These are phyloP conservation scores for Ischnura elegans DNA, from an alignment of 2,888 invertebrate species.

Conservation along the genomic window DNA sequence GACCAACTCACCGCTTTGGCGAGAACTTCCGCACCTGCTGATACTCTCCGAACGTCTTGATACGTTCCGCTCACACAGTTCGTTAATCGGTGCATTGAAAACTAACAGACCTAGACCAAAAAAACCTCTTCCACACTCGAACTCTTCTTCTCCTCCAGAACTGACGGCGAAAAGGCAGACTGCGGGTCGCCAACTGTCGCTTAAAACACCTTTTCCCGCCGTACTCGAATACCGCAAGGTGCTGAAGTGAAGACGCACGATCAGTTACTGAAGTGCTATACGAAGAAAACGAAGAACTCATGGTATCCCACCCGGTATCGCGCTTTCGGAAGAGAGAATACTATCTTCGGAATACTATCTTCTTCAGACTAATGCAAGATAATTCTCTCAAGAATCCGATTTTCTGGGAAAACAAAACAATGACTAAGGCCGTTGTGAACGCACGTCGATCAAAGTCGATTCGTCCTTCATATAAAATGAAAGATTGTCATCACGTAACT, in stretches of 20 bases:
- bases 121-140: not conserved
- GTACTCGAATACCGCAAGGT: not conserved
- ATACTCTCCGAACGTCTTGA: not conserved
- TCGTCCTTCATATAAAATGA: not conserved
- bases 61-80: not conserved
- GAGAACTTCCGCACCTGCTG: not conserved
- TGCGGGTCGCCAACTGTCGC: not conserved
- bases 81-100: not conserved
- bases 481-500: not conserved
- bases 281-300: not conserved
- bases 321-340: not conserved
- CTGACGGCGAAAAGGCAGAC: not conserved
- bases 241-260: not conserved
- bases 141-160: not conserved
- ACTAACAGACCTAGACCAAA: slow-evolving; percentile 1
- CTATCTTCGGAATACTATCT: not conserved
- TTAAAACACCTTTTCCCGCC: not conserved
- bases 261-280: not conserved
- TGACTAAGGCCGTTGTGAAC: not conserved
- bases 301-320: not conserved
- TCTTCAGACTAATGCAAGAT: not conserved
- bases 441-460: not conserved
- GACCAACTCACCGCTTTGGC: not conserved
- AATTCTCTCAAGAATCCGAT: not conserved
- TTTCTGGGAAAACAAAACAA: not conserved